Conservation (phyloP, 2,113 vertebrate species). For the Ellobius talpinus region DNA sequence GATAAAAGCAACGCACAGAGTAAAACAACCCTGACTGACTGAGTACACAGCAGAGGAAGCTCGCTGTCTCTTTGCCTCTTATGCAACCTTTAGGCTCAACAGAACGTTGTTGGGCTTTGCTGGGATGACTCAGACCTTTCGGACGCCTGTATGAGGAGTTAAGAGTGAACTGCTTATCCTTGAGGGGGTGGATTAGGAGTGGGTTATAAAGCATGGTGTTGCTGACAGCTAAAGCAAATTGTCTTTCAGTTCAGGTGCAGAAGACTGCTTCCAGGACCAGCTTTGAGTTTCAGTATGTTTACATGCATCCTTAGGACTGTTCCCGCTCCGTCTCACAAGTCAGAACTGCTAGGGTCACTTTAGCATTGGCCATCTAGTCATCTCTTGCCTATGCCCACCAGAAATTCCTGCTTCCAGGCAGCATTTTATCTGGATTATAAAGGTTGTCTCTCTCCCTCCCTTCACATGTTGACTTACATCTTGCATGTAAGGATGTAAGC, state of each 20-base stretch:
- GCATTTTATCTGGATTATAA: background rate
- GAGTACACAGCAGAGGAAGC: conserved; percentile 52
- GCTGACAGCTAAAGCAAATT: conserved; percentile 76
- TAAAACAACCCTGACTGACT: conserved; percentile 56
- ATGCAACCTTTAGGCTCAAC: conserved; percentile 67
- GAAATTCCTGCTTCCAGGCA: conserved; percentile 28
- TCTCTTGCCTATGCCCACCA: background rate
- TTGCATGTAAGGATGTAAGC: background rate
- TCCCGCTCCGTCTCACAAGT: background rate
- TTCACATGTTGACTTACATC: background rate
- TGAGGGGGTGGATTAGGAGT: conserved; percentile 72
- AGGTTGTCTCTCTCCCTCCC: background rate
- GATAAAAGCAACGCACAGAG: conserved; percentile 65
- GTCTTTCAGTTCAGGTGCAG: conserved; percentile 54
- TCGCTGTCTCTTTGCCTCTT: conserved; percentile 49
- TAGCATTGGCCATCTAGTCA: background rate
- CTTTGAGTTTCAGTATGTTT: conserved; percentile 13
- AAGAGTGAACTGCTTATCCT: conserved; percentile 67
- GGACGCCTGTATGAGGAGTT: conserved; percentile 50
- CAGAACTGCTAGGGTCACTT: background rate
- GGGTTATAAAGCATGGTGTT: conserved; percentile 65
- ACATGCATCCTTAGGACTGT: background rate
- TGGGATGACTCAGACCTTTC: conserved; percentile 65
- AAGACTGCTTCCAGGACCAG: conserved; percentile 45
- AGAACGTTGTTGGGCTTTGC: conserved; percentile 40